These are phyloP conservation scores for Neoascia interrupta DNA, from an alignment of 2,888 invertebrate genomes.

Conservation along the genomic window DNA sequence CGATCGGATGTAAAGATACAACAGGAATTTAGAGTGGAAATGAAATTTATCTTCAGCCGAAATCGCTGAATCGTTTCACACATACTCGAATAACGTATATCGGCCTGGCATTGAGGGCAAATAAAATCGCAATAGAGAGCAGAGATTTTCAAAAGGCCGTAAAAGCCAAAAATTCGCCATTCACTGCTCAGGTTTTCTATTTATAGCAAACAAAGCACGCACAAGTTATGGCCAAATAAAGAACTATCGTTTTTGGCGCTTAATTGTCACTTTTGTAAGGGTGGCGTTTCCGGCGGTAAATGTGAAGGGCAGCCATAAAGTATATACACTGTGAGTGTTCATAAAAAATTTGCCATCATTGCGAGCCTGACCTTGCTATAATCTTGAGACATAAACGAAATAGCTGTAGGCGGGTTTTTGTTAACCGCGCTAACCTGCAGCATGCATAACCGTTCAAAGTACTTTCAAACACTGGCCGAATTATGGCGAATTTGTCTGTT, in stretches of 20 bases:
- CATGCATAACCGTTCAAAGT: no score
- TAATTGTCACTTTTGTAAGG: neutral
- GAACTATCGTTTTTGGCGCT: neutral
- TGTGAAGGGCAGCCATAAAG: no score
- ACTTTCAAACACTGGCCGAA: no score
- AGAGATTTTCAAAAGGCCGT: slow-evolving; percentile 56
- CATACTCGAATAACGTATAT: slow-evolving; percentile 16
- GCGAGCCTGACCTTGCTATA: no score
- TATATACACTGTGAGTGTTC: no score
- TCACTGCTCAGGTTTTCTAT: slow-evolving; percentile 2
- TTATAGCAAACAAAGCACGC: slow-evolving; percentile 8
- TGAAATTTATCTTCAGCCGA: slow-evolving; percentile 47
- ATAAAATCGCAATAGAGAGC: slow-evolving; percentile 61
- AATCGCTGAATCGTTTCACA: slow-evolving; percentile 51
- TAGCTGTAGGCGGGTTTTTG: no score
- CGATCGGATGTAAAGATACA: slow-evolving; percentile 50
- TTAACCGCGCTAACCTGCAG: no score
- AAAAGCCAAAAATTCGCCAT: slow-evolving; percentile 34
- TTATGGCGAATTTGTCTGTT: no score
- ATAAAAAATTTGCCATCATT: no score
- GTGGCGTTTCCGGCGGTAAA: no score
- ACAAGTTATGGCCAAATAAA: slow-evolving; percentile 1
- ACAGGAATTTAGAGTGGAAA: slow-evolving; percentile 54
- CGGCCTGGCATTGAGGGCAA: slow-evolving; percentile 17
- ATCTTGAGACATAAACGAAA: no score